Percentiles rank a stretch among this genome's conserved stretches.
Conservation (phyloP, 2,797 vertebrate species). For the Coluber constrictor region DNA sequence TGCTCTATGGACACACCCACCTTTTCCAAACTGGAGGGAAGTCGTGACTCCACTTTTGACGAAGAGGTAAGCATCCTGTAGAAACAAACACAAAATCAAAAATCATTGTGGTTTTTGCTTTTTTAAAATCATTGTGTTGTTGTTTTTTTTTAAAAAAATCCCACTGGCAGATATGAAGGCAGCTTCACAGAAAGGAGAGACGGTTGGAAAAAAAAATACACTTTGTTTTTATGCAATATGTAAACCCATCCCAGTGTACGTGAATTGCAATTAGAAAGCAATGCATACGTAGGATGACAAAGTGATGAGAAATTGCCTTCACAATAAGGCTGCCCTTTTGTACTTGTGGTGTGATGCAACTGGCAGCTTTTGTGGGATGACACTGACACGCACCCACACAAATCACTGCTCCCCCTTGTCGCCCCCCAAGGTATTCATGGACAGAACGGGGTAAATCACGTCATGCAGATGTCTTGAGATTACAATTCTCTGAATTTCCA, state of each 20-base stretch:
- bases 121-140: background rate
- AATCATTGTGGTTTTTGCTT: no score
- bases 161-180: background rate
- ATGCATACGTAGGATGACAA: background rate
- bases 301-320: background rate
- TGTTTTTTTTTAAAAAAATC: no score
- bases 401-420: background rate
- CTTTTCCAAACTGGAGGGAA: constrained; percentile 78
- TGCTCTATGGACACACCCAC: constrained; percentile 68
- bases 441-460: background rate
- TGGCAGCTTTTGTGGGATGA: background rate
- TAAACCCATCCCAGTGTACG: background rate
- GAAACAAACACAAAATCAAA: constrained; percentile 32
- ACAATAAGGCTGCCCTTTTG: background rate
- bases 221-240: background rate
- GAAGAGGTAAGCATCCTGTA: constrained; percentile 76
- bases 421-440: background rate
- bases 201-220: background rate
- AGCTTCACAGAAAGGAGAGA: background rate
- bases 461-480: background rate
- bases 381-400: background rate
- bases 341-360: background rate
- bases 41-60: constrained; percentile 78
- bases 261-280: background rate
- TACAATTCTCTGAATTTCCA: background rate